Base-by-base conservation (phyloP, 2,113 vertebrate genomes). In the Ginglymostoma cirratum region DNA sequence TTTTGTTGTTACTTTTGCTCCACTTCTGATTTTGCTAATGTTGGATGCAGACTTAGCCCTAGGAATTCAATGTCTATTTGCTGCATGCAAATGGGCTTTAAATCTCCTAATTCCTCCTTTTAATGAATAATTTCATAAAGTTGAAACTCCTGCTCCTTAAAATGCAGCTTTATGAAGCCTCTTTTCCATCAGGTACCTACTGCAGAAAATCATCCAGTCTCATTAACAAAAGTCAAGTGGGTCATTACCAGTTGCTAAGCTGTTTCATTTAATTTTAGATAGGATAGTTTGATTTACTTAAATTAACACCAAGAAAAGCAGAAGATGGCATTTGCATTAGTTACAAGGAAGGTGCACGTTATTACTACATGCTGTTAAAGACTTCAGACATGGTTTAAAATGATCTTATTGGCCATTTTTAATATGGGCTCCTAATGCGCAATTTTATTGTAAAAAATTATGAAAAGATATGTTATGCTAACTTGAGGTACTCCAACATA, bases 181-280 rank as follows among this genome's bases (percentile, higher is more conserved):
- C 8, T 66, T 93, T n/a, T 61, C 14, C 21, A 24, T 4, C 21
- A 94, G 45, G 14, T 48, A 34, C 69, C 69, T 52, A 24, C 42
- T 76, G 69, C 69, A 34, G 23, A 48, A 70, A 45, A 69, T 48
- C 65, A 95, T 12, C 38, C 67, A 72, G 24, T 48, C 38, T 95
- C 94, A 70, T 95, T 95, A 95, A 34, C 42, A 95, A 95, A 95
- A 48, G 94, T 76, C 94, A 95, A 95, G 94, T 72, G 94, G 67
- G 66, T 72, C 69, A 72, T 76, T 95, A 76, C 12, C n/a, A 95
- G 69, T 52, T 52, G 38, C 52, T 76, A 72, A 72, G 45, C 94
- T 52, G 69, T 95, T 95, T 95, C 42, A 95, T 45, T 72, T 95
- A 95, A 52, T 95, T 45, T 95, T 72, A 45, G 14, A 52, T 76